Evolutionary conservation across 2,888 invertebrate genomes (phyloP).

Genomic region (Thera britannica): DNA sequence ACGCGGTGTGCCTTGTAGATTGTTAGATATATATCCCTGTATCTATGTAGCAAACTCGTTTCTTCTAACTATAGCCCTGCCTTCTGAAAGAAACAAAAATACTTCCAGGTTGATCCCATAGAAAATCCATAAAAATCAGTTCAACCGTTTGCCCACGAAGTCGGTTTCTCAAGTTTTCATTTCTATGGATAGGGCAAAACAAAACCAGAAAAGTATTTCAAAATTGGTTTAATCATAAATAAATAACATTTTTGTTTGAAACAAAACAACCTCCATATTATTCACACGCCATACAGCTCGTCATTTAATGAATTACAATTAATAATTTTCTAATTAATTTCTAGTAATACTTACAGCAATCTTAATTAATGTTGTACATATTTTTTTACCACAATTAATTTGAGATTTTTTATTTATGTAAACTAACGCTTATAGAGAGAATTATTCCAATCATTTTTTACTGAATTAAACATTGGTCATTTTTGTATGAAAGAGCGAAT

Average conservation of each 20-base stretch:
- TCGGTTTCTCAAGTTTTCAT: too few species aligned
- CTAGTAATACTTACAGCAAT: slow-evolving; percentile 85
- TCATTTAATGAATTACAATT: slow-evolving; percentile 81
- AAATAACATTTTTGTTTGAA: slow-evolving; percentile 84
- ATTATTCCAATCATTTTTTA: slow-evolving; percentile 72
- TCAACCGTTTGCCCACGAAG: too few species aligned
- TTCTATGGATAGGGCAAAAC: neutral
- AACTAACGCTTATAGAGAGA: slow-evolving; percentile 81
- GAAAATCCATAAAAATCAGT: too few species aligned
- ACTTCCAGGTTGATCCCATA: too few species aligned
- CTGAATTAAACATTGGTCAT: slow-evolving; percentile 68
- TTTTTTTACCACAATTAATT: slow-evolving; percentile 82
- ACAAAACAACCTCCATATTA: slow-evolving; percentile 84
- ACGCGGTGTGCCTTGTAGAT: too few species aligned
- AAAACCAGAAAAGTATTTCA: slow-evolving; percentile 68
- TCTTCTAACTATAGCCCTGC: too few species aligned
- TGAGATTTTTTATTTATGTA: slow-evolving; percentile 79
- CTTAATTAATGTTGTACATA: slow-evolving; percentile 83
- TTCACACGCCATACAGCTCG: slow-evolving; percentile 81
- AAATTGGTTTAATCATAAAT: slow-evolving; percentile 84
- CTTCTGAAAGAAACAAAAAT: too few species aligned
- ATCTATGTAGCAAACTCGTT: too few species aligned
- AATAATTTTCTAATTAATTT: slow-evolving; percentile 80
- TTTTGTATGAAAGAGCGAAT: slow-evolving; percentile 44
- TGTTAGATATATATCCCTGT: too few species aligned